phyloP scores from a whole-genome alignment of 2,113 vertebrate species.

The Stegostoma tigrinum region DNA sequence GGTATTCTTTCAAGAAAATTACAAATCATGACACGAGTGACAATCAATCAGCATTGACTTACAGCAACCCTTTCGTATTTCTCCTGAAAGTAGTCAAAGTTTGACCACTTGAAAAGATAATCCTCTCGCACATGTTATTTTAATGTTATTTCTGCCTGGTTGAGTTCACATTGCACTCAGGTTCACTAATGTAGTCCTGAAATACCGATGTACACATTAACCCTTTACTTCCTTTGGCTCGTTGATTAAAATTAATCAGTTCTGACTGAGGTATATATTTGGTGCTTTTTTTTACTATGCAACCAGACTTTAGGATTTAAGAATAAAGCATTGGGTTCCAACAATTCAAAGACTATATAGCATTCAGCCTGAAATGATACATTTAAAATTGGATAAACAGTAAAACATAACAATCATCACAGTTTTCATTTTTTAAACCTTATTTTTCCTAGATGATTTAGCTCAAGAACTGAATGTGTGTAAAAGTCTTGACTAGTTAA shows the following conservation, averaged over 20 bases:
- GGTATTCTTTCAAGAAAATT: slow-evolving; percentile 23
- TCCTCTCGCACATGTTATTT: slow-evolving; percentile 29
- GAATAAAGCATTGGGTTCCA: background rate
- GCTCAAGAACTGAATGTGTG: background rate
- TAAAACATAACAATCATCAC: background rate
- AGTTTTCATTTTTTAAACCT: background rate
- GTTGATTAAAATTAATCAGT: background rate
- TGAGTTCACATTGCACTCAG: background rate
- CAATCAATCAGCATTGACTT: slow-evolving; percentile 24
- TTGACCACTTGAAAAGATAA: slow-evolving; percentile 30
- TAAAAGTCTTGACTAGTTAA: background rate
- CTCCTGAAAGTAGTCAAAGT: slow-evolving; percentile 25
- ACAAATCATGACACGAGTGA: slow-evolving; percentile 32
- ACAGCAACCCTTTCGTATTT: slow-evolving; percentile 4
- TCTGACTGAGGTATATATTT: background rate
- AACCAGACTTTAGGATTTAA: background rate
- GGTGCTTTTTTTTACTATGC: background rate
- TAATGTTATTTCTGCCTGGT: background rate
- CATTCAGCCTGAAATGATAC: no score
- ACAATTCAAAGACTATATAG: background rate
- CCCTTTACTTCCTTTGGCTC: background rate
- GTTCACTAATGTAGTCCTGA: background rate
- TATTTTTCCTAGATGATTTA: background rate
- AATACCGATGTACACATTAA: background rate
- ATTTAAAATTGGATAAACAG: background rate